Evolutionary conservation across 2,797 vertebrate species (phyloP).

Genomic region (Artibeus jamaicensis): DNA sequence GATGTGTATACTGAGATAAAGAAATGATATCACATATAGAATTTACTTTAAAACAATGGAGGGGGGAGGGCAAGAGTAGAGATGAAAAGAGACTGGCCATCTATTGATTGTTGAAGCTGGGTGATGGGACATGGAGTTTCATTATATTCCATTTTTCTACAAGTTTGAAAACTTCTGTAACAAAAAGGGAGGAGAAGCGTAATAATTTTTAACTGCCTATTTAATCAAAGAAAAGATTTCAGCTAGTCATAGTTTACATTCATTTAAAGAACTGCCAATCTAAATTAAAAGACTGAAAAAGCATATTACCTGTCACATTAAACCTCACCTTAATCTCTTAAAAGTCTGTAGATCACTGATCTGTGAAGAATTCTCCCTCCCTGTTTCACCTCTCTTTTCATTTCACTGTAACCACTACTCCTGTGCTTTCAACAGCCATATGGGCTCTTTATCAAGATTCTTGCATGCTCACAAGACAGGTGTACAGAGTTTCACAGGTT

Average conservation of each 20-base stretch:
- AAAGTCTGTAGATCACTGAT: conserved; percentile 60
- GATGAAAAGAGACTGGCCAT: not conserved
- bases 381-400: not conserved
- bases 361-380: conserved; percentile 49
- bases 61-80: not conserved
- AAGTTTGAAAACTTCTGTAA: not conserved
- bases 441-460: conserved; percentile 49
- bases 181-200: not conserved
- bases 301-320: conserved; percentile 71
- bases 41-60: not conserved
- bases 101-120: not conserved
- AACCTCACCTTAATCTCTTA: conserved; percentile 58
- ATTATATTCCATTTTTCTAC: not conserved
- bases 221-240: conserved; percentile 42
- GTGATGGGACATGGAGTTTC: no score
- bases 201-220: conserved; percentile 8
- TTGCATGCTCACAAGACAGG: not conserved
- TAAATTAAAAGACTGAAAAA: conserved; percentile 75
- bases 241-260: conserved; percentile 53
- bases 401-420: conserved; percentile 17
- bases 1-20: not conserved
- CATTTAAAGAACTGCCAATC: conserved; percentile 52
- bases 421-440: conserved; percentile 46
- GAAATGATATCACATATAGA: not conserved
- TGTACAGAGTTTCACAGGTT: conserved; percentile 46